Percentiles rank a stretch among this genome's conserved stretches.
These are phyloP conservation scores for Ardeotis arabs DNA, from an alignment of 2,113 vertebrate genomes.

Conservation along the genomic window DNA sequence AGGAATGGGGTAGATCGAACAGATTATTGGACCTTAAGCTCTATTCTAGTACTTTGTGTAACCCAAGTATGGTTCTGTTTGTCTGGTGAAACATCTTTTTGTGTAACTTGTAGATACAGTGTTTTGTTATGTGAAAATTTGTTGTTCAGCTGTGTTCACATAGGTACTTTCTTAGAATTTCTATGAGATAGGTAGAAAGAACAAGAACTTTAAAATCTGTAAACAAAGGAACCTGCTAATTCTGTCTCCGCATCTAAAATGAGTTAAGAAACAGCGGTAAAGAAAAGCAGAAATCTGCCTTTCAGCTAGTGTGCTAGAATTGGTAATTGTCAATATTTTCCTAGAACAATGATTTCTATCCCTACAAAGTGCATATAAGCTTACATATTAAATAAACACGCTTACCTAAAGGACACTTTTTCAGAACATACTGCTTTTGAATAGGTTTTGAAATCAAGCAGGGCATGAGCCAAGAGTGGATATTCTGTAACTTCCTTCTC, in stretches of 20 bases:
- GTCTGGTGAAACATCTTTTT: background rate
- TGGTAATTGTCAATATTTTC: background rate
- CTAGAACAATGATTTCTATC: background rate
- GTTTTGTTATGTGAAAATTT: background rate
- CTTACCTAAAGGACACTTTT: background rate
- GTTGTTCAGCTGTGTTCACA: background rate
- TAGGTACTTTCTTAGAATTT: background rate
- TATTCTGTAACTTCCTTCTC: background rate
- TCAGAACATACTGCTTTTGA: background rate
- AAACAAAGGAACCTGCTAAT: background rate
- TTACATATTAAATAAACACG: background rate
- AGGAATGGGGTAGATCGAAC: background rate
- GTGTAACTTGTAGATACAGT: background rate
- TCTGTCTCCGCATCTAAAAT: background rate
- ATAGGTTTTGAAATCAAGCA: background rate
- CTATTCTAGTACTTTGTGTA: background rate
- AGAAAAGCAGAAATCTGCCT: background rate
- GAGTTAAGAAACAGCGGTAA: background rate
- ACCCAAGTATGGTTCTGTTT: background rate
- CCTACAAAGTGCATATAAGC: background rate
- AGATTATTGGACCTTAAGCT: background rate
- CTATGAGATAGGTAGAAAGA: background rate
- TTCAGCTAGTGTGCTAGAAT: background rate
- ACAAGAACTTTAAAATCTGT: background rate
- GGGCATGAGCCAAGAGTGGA: background rate